Base-by-base conservation (phyloP, 2,797 vertebrate genomes). In the Gallinago nigripennis region DNA sequence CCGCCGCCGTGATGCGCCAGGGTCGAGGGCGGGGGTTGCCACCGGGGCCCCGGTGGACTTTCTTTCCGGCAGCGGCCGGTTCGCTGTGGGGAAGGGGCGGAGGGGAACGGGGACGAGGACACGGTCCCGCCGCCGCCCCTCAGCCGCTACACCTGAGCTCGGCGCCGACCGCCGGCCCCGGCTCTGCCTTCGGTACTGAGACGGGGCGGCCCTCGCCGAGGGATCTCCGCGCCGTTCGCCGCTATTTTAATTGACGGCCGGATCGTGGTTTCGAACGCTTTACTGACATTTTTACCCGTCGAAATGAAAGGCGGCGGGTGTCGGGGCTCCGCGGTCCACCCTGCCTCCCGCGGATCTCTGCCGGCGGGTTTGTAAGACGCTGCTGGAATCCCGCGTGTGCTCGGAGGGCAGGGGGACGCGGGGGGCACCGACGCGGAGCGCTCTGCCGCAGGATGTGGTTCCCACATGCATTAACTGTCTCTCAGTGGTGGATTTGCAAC, bases 401-500 rank as follows among this genome's bases (percentile, higher is more conserved):
- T 48, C 12, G 46, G 45, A 16, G n/a, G 79, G 56, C 58, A 43
- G 70, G 54, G 63, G 81, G 82, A 54, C 31, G 37, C 66, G 28
- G 48, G 12, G 35, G 53, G 51, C 45, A 13, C 50, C 60, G 63
- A 1, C 45, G 27, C 35, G 27, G 28, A 54, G 30, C 18, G 77
- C 73, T 35, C 33, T 20, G 43, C 24, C 24, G 48, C 75, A 31
- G 76, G 64, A 88, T 72, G 65, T 57, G 70, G 60, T 64, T 68
- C 73, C 88, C 60, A 35, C 27, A 30, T 33, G 82, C 72, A 20
- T 7, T 6, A 54, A 73, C 89, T 16, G 81, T 15, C 66, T 88
- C 86, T 28, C 77, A 53, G 73, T 30, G 48, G 65, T 13, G 56
- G 57, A 60, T 91, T 65, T 65, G 79, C 86, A 82, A 58, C 73